Conservation (phyloP, 2,888 invertebrate species). For the Perithous albicinctus region DNA sequence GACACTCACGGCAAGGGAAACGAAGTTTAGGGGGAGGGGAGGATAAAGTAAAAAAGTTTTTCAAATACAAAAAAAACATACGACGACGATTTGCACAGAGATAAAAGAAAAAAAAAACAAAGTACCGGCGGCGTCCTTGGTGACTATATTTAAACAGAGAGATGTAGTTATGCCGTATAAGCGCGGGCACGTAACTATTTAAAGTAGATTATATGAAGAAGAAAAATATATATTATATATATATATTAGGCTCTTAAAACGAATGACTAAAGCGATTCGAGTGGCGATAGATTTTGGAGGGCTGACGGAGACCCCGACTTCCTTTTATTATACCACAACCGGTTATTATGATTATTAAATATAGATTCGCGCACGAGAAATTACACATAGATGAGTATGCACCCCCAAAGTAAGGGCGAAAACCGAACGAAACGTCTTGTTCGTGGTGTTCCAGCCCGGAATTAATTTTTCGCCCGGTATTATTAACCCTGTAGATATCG, state of each 20-base stretch:
- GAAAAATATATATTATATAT: slow-evolving; percentile 70
- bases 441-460: slow-evolving; percentile 34
- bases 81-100: slow-evolving; percentile 52
- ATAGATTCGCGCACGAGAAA: slow-evolving; percentile 22
- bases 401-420: slow-evolving; percentile 55
- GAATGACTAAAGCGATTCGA: slow-evolving; percentile 33
- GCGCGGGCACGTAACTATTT: slow-evolving; percentile 79
- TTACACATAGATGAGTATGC: slow-evolving; percentile 52
- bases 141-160: slow-evolving; percentile 58
- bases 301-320: slow-evolving; percentile 35
- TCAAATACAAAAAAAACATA: slow-evolving; percentile 16
- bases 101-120: slow-evolving; percentile 32
- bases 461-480: slow-evolving; percentile 35
- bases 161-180: slow-evolving; percentile 64
- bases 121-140: slow-evolving; percentile 75
- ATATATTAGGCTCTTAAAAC: slow-evolving; percentile 75
- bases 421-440: slow-evolving; percentile 28
- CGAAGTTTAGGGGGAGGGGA: slow-evolving; percentile 59
- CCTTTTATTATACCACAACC: slow-evolving; percentile 42
- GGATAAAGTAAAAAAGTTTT: slow-evolving; percentile 47
- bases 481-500: slow-evolving; percentile 67
- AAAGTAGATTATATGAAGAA: slow-evolving; percentile 77
- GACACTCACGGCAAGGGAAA: slow-evolving; percentile 62
- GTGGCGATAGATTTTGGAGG: slow-evolving; percentile 50
- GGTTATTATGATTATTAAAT: slow-evolving; percentile 45